Conservation (phyloP, 2,888 invertebrate genomes). For the Clanis bilineata region DNA sequence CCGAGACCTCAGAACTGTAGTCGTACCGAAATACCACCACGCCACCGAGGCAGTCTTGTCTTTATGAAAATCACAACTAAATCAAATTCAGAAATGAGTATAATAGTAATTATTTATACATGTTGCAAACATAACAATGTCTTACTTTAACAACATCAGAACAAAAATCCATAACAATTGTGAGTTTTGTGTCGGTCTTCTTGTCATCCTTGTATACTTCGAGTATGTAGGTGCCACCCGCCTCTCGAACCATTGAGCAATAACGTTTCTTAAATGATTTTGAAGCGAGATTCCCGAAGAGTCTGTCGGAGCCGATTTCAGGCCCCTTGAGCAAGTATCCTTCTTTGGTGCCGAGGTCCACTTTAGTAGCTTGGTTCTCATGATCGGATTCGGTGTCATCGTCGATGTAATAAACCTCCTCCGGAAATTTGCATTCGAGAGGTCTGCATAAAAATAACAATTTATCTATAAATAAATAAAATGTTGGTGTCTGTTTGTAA, state of each 20-base stretch:
- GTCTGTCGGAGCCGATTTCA: constrained; percentile 93
- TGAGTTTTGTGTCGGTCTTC: constrained; percentile 94
- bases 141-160: constrained; percentile 92
- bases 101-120: not conserved
- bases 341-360: constrained; percentile 92
- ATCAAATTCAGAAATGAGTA: too few species aligned
- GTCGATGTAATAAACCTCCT: constrained; percentile 95
- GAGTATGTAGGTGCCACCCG: constrained; percentile 94
- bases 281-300: constrained; percentile 95
- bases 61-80: too few species aligned
- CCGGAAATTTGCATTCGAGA: constrained; percentile 74
- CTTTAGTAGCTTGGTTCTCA: constrained; percentile 86
- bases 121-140: constrained; percentile 9
- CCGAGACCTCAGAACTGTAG: too few species aligned
- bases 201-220: constrained; percentile 97
- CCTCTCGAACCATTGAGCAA: constrained; percentile 94
- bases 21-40: too few species aligned
- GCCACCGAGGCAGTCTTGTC: too few species aligned
- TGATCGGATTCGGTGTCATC: constrained; percentile 91
- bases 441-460: constrained; percentile 47
- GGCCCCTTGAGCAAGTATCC: constrained; percentile 96
- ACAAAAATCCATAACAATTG: constrained; percentile 97
- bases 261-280: constrained; percentile 95
- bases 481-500: too few species aligned
- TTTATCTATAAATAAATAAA: too few species aligned